Base-by-base conservation (phyloP, 2,797 vertebrate genomes). In the Chiloscyllium punctatum region DNA sequence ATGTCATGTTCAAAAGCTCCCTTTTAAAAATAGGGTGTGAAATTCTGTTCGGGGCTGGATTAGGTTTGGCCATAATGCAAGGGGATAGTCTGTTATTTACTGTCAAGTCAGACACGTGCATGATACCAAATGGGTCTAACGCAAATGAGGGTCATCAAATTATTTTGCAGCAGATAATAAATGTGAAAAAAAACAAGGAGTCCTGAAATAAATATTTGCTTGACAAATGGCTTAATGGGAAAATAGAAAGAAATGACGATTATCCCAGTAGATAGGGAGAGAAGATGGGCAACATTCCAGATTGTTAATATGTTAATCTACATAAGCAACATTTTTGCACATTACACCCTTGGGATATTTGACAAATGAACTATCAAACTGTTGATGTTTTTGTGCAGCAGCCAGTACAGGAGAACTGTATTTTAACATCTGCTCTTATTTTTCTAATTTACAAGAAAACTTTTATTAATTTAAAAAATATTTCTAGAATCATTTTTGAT, bases 261-360 rank as follows among this genome's bases (percentile, higher is more conserved):
- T 48, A 48, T 48, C 23, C 66, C 66, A 25, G n/a, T 68, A 13
- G 66, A 25, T 69, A 42, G n/a, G n/a, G 62, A 23, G 23, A 69
- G n/a, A 69, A 48, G 94, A 48, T 33, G 71, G 42, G 48, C 72
- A 72, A 23, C 21, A 15, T 48, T 74, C 69, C 94, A 94, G 94
- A 94, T 94, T 72, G 94, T 94, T 53, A 94, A 94, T 94, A 94
- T 94, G 68, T 71, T 94, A 72, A 94, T 94, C 94, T 74, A 74
- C 69, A 4, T 48, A 74, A 74, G 69, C 42, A 94, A 74, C 69
- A 74, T 94, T 94, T 94, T 94, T 94, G 71, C 27, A 94, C 37
- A 94, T 94, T 94, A 72, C 42, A 72, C 69, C 94, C 94, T 94
- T 48, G 25, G 94, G 94, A 74, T 74, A 71, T 30, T 53, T 72